phyloP scores from a whole-genome alignment of 2,113 vertebrate species.

The Phalacrocorax carbo region DNA sequence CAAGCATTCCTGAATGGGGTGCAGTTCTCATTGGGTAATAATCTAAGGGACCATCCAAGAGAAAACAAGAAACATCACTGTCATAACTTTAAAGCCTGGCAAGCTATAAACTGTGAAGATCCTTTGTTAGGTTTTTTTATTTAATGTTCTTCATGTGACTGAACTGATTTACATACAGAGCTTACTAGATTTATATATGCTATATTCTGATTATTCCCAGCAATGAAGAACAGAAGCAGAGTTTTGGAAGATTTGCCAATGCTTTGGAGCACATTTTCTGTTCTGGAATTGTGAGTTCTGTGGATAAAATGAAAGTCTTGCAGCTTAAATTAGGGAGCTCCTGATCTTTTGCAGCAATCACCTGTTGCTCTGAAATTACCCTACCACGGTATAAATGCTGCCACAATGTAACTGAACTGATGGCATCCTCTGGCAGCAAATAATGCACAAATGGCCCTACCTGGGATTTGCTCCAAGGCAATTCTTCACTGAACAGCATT shows the following conservation, averaged over 20 bases:
- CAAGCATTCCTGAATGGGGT: constrained; percentile 36
- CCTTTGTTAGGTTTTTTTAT: neutral
- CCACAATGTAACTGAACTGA: neutral
- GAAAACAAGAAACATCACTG: neutral
- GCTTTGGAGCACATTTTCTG: neutral
- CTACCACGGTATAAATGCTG: neutral
- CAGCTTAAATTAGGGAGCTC: neutral
- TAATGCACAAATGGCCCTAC: neutral
- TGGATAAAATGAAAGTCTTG: neutral
- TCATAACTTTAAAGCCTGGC: neutral
- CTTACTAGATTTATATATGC: neutral
- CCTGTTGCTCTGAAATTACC: neutral
- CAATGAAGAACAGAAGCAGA: neutral
- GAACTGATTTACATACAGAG: neutral
- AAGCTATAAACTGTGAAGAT: neutral
- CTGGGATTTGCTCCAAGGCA: neutral
- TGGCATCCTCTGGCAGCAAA: neutral
- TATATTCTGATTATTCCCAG: neutral
- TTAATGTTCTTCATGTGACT: neutral
- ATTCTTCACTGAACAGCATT: neutral
- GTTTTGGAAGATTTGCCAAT: neutral
- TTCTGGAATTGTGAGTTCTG: neutral
- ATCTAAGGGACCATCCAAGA: neutral
- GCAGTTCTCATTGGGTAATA: constrained; percentile 16
- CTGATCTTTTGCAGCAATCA: neutral